A percentile compares a stretch with the other conserved stretches of the same genome.
phyloP scores from a whole-genome alignment of 2,888 invertebrate genomes.

The Ryuthela nishihirai region DNA sequence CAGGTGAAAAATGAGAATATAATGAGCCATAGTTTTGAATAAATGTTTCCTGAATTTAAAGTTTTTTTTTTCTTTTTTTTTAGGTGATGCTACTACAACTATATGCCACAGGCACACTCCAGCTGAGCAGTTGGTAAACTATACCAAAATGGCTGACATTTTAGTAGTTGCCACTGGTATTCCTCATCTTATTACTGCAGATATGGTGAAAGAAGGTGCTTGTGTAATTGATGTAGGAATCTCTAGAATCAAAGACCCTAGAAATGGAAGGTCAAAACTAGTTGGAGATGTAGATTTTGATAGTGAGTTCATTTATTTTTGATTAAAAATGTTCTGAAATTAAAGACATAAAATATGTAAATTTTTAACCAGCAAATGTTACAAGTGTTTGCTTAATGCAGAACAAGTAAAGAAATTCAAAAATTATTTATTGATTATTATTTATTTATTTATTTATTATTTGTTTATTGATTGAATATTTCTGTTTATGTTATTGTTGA shows the following conservation, averaged over 20 bases:
- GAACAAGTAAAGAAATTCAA: too few species aligned
- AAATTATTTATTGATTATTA: too few species aligned
- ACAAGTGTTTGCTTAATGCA: too few species aligned
- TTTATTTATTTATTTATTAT: too few species aligned
- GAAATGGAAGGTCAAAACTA: conserved; percentile 58
- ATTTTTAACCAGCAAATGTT: conserved; percentile 4
- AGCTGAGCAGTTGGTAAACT: conserved; percentile 64
- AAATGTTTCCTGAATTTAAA: too few species aligned
- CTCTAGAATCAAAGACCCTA: conserved; percentile 63
- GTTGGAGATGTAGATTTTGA: conserved; percentile 89
- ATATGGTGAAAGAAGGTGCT: conserved; percentile 85
- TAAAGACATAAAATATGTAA: conserved; percentile 2
- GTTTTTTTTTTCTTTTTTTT: background rate
- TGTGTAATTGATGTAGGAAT: conserved; percentile 87
- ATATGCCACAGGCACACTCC: conserved; percentile 87
- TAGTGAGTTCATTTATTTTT: conserved; percentile 48
- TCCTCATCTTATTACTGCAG: conserved; percentile 55
- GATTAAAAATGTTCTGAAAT: background rate
- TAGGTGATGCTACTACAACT: conserved; percentile 78
- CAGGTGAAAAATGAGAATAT: too few species aligned
- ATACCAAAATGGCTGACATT: conserved; percentile 71
- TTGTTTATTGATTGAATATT: too few species aligned
- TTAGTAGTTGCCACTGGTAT: conserved; percentile 70
- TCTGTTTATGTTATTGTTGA: too few species aligned
- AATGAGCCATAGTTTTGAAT: too few species aligned